Percentiles rank a stretch among this genome's conserved stretches.
Conservation (phyloP, 2,113 vertebrate species). For the Sitta europaea region DNA sequence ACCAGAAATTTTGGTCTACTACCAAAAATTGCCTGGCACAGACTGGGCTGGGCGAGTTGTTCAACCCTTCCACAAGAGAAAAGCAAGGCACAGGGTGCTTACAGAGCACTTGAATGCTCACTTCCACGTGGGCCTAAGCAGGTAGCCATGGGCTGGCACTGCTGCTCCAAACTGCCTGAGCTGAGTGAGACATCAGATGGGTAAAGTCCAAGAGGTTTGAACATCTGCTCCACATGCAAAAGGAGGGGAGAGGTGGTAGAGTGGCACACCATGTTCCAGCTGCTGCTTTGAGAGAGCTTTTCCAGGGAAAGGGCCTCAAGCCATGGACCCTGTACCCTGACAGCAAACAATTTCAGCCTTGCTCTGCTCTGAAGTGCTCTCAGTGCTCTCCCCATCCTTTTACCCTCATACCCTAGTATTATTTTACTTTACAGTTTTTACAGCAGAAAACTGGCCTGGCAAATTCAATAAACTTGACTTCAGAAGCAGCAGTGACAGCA, state of each 20-base stretch:
- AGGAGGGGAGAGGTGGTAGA: not conserved
- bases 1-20: not conserved
- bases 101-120: not conserved
- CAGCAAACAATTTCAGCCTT: rapidly evolving
- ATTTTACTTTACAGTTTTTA: not conserved
- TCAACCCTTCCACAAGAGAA: not conserved
- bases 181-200: not conserved
- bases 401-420: not conserved
- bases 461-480: not conserved
- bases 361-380: not conserved
- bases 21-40: not conserved
- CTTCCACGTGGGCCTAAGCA: rapidly evolving
- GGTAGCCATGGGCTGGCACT: rapidly evolving
- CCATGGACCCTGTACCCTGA: rapidly evolving
- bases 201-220: rapidly evolving
- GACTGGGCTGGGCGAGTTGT: not conserved
- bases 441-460: not conserved
- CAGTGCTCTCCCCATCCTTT: not conserved
- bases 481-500: not conserved
- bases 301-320: not conserved
- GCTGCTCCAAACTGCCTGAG: not conserved
- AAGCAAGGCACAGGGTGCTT: not conserved
- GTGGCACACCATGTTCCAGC: not conserved
- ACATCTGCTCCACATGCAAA: not conserved
- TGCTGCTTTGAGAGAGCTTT: not conserved